A percentile compares a stretch with the other conserved stretches of the same genome.
phyloP scores from a whole-genome alignment of 2,113 vertebrate genomes.

The Miniopterus natalensis region DNA sequence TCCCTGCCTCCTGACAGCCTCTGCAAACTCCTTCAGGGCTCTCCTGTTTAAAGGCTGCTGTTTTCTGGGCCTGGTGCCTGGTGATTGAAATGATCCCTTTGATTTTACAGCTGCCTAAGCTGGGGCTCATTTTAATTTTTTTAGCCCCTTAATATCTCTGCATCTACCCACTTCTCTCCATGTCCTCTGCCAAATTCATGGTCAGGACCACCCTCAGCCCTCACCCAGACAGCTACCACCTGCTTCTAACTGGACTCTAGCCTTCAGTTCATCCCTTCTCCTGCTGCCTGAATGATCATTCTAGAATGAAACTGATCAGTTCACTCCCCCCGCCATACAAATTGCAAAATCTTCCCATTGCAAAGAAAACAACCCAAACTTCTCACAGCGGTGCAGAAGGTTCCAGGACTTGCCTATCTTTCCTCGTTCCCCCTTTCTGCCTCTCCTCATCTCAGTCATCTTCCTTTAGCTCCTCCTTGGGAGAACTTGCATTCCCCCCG shows the following conservation, averaged over 20 bases:
- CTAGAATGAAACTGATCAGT: not conserved
- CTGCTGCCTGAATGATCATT: not conserved
- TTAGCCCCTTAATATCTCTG: not conserved
- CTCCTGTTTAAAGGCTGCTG: not conserved
- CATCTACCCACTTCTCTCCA: not conserved
- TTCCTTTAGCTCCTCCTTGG: not conserved
- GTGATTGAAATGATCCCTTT: not conserved
- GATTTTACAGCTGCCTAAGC: not conserved
- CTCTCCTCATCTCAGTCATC: not conserved
- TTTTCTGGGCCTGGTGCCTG: not conserved
- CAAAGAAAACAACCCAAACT: not conserved
- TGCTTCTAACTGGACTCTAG: not conserved
- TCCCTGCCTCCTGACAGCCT: fast-evolving
- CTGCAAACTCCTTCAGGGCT: not conserved
- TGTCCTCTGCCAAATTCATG: not conserved
- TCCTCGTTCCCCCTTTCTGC: not conserved
- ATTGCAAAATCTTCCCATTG: not conserved
- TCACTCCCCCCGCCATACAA: not conserved
- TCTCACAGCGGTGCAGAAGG: not conserved
- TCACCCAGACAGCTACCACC: not conserved
- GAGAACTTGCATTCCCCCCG: not conserved
- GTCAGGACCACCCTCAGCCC: not conserved
- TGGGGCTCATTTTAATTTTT: not conserved
- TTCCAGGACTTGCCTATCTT: not conserved
- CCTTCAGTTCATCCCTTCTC: not conserved